Conservation (phyloP, 2,797 vertebrate genomes). For the Lagocephalus sceleratus region DNA sequence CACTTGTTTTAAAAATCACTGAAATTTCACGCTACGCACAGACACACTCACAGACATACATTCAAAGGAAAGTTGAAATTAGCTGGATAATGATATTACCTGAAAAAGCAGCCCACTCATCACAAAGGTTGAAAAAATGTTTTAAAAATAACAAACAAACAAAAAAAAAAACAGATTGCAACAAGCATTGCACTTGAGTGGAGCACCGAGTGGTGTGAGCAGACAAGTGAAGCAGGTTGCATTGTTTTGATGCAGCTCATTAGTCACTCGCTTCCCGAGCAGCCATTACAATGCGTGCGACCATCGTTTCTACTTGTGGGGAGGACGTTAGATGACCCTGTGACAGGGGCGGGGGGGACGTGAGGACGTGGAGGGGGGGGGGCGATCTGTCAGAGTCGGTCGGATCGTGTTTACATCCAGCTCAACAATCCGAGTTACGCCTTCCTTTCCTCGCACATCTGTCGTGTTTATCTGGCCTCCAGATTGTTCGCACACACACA, state of each 20-base stretch:
- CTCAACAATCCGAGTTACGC: neutral
- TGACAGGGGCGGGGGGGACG: too few relatives aligned
- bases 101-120: slow-evolving; percentile 22
- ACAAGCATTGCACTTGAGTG: slow-evolving; percentile 46
- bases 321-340: slow-evolving; percentile 33
- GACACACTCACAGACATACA: slow-evolving; percentile 18
- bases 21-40: slow-evolving; percentile 5
- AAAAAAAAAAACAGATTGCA: too few relatives aligned
- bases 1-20: slow-evolving; percentile 13
- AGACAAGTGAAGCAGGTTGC: slow-evolving; percentile 59
- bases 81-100: slow-evolving; percentile 29
- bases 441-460: slow-evolving; percentile 6
- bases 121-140: slow-evolving; percentile 23
- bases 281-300: slow-evolving; percentile 62
- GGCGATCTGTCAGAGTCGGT: slow-evolving; percentile 16
- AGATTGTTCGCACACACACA: slow-evolving; percentile 10
- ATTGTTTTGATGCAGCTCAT: slow-evolving; percentile 62
- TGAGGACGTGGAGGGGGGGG: too few relatives aligned
- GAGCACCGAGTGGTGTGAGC: slow-evolving; percentile 42
- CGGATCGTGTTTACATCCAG: neutral
- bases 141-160: slow-evolving; percentile 28
- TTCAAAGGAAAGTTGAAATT: slow-evolving; percentile 25
- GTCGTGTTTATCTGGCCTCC: neutral
- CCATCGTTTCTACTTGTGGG: slow-evolving; percentile 56
- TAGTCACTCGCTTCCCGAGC: slow-evolving; percentile 61